Percentiles rank a stretch among this genome's conserved stretches.
Evolutionary conservation across 2,888 invertebrate species (phyloP).

Genomic region (Furcula furcula): DNA sequence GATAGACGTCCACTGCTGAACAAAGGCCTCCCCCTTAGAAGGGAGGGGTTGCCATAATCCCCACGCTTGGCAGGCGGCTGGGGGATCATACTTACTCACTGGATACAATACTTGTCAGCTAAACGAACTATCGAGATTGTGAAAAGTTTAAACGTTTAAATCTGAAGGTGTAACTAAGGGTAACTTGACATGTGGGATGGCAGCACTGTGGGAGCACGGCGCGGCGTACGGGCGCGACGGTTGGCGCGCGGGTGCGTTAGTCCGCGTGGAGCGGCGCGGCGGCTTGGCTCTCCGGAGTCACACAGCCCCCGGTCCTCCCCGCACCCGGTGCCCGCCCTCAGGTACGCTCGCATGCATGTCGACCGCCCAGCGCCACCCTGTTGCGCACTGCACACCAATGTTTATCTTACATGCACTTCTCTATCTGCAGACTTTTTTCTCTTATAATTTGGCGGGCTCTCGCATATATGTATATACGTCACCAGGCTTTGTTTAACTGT

Average conservation of each 20-base stretch:
- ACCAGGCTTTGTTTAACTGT: conserved; percentile 23
- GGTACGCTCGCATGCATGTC: conserved; percentile 46
- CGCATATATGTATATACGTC: no score
- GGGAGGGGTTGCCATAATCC: no score
- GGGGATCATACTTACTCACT: no score
- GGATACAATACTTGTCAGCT: no score
- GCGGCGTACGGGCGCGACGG: conserved; percentile 34
- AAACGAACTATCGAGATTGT: no score
- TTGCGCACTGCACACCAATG: conserved; percentile 74
- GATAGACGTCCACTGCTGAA: no score
- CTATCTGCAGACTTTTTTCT: conserved; percentile 30
- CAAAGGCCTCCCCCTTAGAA: no score
- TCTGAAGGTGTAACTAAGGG: no score
- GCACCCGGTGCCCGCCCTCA: conserved; percentile 61
- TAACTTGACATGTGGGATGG: not conserved
- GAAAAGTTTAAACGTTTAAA: no score
- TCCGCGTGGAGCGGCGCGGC: conserved; percentile 72
- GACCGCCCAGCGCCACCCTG: conserved; percentile 47
- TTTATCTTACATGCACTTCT: conserved; percentile 47
- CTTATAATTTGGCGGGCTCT: conserved; percentile 32
- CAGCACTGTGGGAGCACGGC: conserved; percentile 23
- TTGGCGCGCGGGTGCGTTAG: conserved; percentile 48
- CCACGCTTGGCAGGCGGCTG: no score
- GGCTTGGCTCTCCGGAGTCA: conserved; percentile 43
- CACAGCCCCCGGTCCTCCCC: conserved; percentile 39